Base-by-base conservation (phyloP, 1,140 invertebrate species). In the Cotesia chilonis region DNA sequence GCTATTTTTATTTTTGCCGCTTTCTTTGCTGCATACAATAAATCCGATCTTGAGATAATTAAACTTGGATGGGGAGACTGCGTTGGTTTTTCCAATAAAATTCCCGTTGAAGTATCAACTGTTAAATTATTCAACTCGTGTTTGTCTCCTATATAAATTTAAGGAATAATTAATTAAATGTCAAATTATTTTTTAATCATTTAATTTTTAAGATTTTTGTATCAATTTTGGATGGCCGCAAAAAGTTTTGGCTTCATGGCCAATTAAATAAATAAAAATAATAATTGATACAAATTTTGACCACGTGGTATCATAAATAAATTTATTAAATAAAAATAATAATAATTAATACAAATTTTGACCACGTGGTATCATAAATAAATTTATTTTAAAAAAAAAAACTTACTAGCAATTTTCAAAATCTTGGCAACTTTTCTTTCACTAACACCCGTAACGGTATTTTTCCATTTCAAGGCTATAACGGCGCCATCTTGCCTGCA, bases 321-420 rank as follows among this genome's bases (percentile, higher is more conserved):
- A 17, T 17, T 17, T 17, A 17, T 17, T 17, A 17, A 17, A 17
- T 17, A 17, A 17, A 14, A 14, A 14, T 14, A 14, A 14, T 14
- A 14, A 14, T 14, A 14, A 14, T 14, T 14, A 14, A 14, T 14
- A 14, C 14, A 14, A 14, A 14, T 14, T 14, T 14, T 14, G 14
- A 14, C 14, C 14, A 14, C 14, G 14, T 14, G 14, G 14, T 14
- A 14, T 14, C 14, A 14, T 14, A 14, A 14, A 14, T 14, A 14
- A 14, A 14, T 14, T 14, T 12, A 55, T 2, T n/a, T n/a, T n/a
- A n/a, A n/a, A n/a, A 67, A 17, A 35, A 17, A 5, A 0, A 37
- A 68, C 68, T 69, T 69, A 69, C 68, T 28, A 12, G 55, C 55
- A 17, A 69, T 61, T 20, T 57, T 47, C 12, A 69, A 55, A 6